Evolutionary conservation across 1,140 invertebrate species (phyloP).

Genomic region (Caenorhabditis remanei): DNA sequence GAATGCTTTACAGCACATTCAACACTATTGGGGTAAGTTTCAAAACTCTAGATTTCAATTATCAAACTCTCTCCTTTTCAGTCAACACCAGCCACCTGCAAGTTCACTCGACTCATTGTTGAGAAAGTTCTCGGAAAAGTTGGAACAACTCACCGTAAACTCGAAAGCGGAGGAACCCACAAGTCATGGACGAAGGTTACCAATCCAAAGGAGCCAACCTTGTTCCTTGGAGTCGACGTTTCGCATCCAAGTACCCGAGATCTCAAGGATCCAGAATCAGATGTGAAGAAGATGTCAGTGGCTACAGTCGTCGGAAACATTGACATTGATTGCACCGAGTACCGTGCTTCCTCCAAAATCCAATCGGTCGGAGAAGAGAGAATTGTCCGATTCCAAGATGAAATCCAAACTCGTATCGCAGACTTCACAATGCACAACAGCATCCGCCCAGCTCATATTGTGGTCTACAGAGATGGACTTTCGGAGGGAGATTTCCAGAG

Average conservation of each 20-base stretch:
- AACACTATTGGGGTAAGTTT: too few relatives aligned
- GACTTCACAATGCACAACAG: constrained; percentile 30
- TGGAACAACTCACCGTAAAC: constrained; percentile 30
- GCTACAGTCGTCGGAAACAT: constrained; percentile 60
- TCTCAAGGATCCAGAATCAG: not conserved
- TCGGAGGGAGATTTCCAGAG: constrained; percentile 55
- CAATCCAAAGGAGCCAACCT: constrained; percentile 22
- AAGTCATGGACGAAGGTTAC: constrained; percentile 22
- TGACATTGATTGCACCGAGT: constrained; percentile 29
- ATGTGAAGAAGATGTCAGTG: not conserved
- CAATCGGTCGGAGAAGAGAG: constrained; percentile 41
- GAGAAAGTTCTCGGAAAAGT: constrained; percentile 55
- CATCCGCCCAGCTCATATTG: constrained; percentile 41
- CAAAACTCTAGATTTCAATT: too few relatives aligned
- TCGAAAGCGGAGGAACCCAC: constrained; percentile 5
- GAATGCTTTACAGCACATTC: too few relatives aligned
- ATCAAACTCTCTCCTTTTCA: too few relatives aligned
- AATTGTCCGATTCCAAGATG: not conserved
- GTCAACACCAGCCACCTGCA: not conserved
- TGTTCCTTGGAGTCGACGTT: constrained; percentile 54
- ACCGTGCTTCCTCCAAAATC: not conserved
- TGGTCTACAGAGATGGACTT: constrained; percentile 55
- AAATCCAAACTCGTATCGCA: constrained; percentile 18
- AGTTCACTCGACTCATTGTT: not conserved
- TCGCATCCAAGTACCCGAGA: constrained; percentile 24